Conservation (phyloP, 2,888 invertebrate species). For the Sepioteuthis lessoniana region DNA sequence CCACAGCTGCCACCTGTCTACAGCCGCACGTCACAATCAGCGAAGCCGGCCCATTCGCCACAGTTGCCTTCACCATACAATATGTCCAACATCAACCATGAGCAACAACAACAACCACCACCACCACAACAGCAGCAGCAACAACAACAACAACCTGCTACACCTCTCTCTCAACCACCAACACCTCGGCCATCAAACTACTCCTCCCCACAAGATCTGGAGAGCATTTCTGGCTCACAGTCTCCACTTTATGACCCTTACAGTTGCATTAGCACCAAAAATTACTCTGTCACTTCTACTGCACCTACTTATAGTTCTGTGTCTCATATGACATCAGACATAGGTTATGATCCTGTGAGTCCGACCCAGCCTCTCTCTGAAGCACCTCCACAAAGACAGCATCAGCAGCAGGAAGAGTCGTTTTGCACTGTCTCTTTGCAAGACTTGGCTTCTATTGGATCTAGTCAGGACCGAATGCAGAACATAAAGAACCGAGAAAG, state of each 20-base stretch:
- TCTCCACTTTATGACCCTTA: slow-evolving; percentile 45
- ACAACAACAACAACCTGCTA: slow-evolving; percentile 40
- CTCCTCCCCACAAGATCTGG: slow-evolving; percentile 44
- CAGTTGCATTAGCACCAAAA: slow-evolving; percentile 45
- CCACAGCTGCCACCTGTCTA: slow-evolving; percentile 51
- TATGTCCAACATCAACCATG: slow-evolving; percentile 46
- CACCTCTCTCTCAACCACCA: slow-evolving; percentile 46
- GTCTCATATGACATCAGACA: slow-evolving; percentile 55
- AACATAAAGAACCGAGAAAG: slow-evolving; percentile 43
- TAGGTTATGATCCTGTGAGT: slow-evolving; percentile 69
- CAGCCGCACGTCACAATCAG: slow-evolving; percentile 51
- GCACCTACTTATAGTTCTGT: slow-evolving; percentile 52
- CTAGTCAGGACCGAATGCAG: slow-evolving; percentile 48
- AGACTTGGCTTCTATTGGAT: slow-evolving; percentile 53
- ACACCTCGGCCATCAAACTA: slow-evolving; percentile 45
- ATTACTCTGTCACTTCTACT: slow-evolving; percentile 51
- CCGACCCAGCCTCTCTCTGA: slow-evolving; percentile 64
- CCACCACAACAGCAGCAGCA: not conserved
- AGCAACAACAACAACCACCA: not conserved
- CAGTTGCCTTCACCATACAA: slow-evolving; percentile 50
- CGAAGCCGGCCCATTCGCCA: slow-evolving; percentile 52
- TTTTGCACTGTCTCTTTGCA: slow-evolving; percentile 54
- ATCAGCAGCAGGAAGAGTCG: slow-evolving; percentile 11
- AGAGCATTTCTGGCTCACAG: slow-evolving; percentile 42
- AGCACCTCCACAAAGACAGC: slow-evolving; percentile 38